A percentile compares a stretch with the other conserved stretches of the same genome.
Evolutionary conservation across 2,797 vertebrate species (phyloP).

Genomic region (Acanthurus lineatus): DNA sequence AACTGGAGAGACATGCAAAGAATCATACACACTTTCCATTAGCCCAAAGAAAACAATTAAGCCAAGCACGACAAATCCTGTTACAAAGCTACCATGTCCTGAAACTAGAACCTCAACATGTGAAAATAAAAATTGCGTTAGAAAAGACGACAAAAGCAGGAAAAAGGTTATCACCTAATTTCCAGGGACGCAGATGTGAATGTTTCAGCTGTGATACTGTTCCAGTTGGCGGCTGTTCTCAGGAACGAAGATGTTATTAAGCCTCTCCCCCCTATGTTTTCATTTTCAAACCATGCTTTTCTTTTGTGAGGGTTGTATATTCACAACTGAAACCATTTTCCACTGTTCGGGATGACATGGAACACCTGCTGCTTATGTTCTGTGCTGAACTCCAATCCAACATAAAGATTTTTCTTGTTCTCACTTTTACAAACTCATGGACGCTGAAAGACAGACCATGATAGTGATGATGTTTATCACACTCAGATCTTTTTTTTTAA

Average conservation of each 20-base stretch:
- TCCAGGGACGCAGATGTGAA: slow-evolving; percentile 74
- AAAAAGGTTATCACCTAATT: slow-evolving; percentile 73
- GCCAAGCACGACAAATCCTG: slow-evolving; percentile 21
- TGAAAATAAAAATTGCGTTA: slow-evolving; percentile 49
- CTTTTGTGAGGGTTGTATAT: slow-evolving; percentile 72
- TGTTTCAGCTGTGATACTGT: slow-evolving; percentile 68
- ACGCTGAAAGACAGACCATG: slow-evolving; percentile 45
- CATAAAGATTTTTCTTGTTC: slow-evolving; percentile 65
- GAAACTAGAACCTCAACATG: slow-evolving; percentile 50
- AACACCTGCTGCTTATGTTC: slow-evolving; percentile 76
- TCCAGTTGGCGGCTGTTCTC: slow-evolving; percentile 69
- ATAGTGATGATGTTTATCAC: slow-evolving; percentile 60
- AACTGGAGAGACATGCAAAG: slow-evolving; percentile 11
- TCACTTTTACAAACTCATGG: slow-evolving; percentile 63
- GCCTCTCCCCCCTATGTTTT: slow-evolving; percentile 67
- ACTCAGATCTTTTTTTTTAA: slow-evolving; percentile 39
- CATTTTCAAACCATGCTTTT: slow-evolving; percentile 70
- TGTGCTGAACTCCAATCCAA: slow-evolving; percentile 65
- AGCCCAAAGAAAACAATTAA: slow-evolving; percentile 35
- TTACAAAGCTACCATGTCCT: slow-evolving; percentile 31
- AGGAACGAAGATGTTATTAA: slow-evolving; percentile 65
- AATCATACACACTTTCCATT: slow-evolving; percentile 18
- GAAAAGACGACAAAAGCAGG: slow-evolving; percentile 47
- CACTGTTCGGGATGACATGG: slow-evolving; percentile 71
- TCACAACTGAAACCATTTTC: slow-evolving; percentile 72